A percentile compares a stretch with the other conserved stretches of the same genome.
phyloP scores from a whole-genome alignment of 2,888 invertebrate species.

The Darwinula stevensoni region DNA sequence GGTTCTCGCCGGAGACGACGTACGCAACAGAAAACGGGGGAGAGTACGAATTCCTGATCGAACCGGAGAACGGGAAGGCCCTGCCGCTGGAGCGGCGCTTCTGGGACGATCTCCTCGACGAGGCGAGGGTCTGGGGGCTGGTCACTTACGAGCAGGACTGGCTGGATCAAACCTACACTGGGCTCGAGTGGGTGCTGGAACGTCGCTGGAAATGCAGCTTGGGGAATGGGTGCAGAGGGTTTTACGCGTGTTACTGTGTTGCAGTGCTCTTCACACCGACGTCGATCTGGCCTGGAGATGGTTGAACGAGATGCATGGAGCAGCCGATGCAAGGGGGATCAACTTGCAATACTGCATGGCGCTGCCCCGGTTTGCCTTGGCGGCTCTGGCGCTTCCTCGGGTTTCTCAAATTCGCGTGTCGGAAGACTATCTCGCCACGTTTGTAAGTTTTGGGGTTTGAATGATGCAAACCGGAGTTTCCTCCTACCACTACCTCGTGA shows the following conservation, averaged over 20 bases:
- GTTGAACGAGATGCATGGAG: conserved; percentile 4
- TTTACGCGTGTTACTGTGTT: too few relatives aligned
- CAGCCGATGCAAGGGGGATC: conserved; percentile 1
- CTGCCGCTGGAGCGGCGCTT: conserved; percentile 8
- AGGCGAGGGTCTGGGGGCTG: conserved; percentile 8
- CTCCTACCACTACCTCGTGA: too few relatives aligned
- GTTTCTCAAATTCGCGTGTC: conserved; percentile 3
- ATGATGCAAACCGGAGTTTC: too few relatives aligned
- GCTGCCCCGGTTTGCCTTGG: conserved; percentile 1
- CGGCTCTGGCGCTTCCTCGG: background rate
- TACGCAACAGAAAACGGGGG: conserved; percentile 8
- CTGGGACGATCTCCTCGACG: conserved; percentile 8
- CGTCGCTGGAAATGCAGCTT: too few relatives aligned
- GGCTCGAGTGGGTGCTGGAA: background rate
- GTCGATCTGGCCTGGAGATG: conserved; percentile 4
- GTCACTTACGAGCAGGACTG: conserved; percentile 9
- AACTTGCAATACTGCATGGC: conserved; percentile 6
- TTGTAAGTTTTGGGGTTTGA: background rate
- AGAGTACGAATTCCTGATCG: conserved; percentile 5
- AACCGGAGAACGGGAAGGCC: conserved; percentile 6
- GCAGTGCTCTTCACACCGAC: conserved; percentile 3
- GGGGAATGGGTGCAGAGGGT: too few relatives aligned
- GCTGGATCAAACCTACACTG: conserved; percentile 6
- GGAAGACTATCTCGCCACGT: conserved; percentile 4
- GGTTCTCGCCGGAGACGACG: conserved; percentile 7